These are phyloP conservation scores for Gerris lacustris DNA, from an alignment of 2,888 invertebrate genomes.

Conservation along the genomic window DNA sequence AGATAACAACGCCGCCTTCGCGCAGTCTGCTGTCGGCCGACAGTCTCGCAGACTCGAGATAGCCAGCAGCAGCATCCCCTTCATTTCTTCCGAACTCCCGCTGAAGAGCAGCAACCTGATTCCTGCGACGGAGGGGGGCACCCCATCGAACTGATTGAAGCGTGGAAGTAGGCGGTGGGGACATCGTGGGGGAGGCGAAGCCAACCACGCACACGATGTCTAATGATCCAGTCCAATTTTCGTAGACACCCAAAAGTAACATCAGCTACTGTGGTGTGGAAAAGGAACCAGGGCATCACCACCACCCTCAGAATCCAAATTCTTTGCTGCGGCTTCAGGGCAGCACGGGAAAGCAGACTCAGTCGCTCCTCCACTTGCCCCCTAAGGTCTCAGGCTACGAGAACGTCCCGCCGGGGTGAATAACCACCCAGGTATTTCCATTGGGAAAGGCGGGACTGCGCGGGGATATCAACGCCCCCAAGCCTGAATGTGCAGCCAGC, in stretches of 20 bases:
- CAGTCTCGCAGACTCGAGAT: too few species aligned
- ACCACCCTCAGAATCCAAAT: conserved; percentile 34
- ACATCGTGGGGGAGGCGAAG: conserved; percentile 33
- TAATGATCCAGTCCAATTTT: conserved; percentile 33
- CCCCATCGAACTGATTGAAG: conserved; percentile 18
- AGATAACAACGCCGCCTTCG: too few species aligned
- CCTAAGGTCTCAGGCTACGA: conserved; percentile 15
- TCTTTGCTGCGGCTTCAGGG: conserved; percentile 37
- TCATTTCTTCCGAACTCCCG: too few species aligned
- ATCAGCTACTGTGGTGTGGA: conserved; percentile 34
- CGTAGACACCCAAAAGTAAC: conserved; percentile 26
- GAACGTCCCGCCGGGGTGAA: conserved; percentile 32
- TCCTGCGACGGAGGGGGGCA: too few species aligned
- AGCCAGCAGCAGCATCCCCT: too few species aligned
- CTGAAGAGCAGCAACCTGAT: too few species aligned
- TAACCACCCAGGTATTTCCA: conserved; percentile 33
- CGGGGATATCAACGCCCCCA: conserved; percentile 27
- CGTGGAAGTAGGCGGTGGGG: conserved; percentile 34
- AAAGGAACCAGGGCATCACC: conserved; percentile 36
- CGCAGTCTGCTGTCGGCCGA: too few species aligned
- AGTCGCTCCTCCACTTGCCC: conserved; percentile 30
- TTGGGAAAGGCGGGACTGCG: conserved; percentile 24
- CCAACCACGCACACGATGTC: conserved; percentile 31
- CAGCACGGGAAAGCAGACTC: conserved; percentile 31
- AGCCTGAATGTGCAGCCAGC: conserved; percentile 6